These are phyloP conservation scores for Takifugu bimaculatus DNA, from an alignment of 2,113 vertebrate species.

Conservation along the genomic window DNA sequence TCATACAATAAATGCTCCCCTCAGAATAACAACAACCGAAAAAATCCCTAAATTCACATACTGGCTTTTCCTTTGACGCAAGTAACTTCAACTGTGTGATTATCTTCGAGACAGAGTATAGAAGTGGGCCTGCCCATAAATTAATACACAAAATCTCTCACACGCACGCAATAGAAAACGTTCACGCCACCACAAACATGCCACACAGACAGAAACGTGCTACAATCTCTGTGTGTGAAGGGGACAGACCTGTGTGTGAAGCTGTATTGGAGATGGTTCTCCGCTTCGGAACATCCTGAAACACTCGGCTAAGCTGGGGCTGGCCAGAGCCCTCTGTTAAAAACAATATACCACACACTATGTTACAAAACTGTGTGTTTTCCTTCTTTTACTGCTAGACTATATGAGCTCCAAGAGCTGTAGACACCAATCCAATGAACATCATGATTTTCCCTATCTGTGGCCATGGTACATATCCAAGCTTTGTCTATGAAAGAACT, in stretches of 20 bases:
- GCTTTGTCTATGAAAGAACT: slow-evolving; percentile 25
- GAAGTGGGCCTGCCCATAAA: slow-evolving; percentile 38
- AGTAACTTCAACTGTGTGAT: slow-evolving; percentile 48
- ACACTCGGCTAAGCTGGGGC: slow-evolving; percentile 94
- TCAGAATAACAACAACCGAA: slow-evolving; percentile 58
- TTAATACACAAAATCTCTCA: slow-evolving; percentile 59
- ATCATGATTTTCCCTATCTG: slow-evolving; percentile 50
- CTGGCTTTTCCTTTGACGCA: slow-evolving; percentile 61
- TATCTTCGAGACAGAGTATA: slow-evolving; percentile 53
- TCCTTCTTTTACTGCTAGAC: slow-evolving; percentile 39
- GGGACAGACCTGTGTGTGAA: slow-evolving; percentile 92
- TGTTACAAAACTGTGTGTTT: slow-evolving; percentile 65
- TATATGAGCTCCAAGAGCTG: slow-evolving; percentile 39
- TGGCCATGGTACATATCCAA: slow-evolving; percentile 32
- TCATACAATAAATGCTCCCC: slow-evolving; percentile 53
- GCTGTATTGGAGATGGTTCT: slow-evolving; percentile 94
- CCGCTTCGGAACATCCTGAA: slow-evolving; percentile 98
- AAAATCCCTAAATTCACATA: slow-evolving; percentile 64
- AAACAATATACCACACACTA: slow-evolving; percentile 78
- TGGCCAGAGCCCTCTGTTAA: slow-evolving; percentile 99
- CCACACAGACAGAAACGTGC: slow-evolving; percentile 72
- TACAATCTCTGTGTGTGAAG: slow-evolving; percentile 76
- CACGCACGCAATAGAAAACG: slow-evolving; percentile 64
- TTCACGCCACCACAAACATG: slow-evolving; percentile 77
- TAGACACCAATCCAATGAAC: slow-evolving; percentile 39